A percentile compares a stretch with the other conserved stretches of the same genome.
Conservation (phyloP, 2,888 invertebrate genomes). For the Nezara viridula region DNA sequence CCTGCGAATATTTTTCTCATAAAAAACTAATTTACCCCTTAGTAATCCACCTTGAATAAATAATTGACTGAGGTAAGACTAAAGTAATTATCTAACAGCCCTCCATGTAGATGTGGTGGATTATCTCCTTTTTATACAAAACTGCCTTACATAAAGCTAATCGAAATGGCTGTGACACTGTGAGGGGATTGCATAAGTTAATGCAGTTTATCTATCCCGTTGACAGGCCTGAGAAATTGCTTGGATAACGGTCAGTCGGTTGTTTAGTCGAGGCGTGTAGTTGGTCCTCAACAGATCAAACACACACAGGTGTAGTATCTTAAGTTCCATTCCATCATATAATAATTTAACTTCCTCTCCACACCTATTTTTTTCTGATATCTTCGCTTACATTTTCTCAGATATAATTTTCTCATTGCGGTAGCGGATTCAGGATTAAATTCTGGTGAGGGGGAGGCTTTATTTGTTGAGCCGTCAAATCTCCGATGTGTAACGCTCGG, state of each 20-base stretch:
- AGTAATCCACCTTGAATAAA: not conserved
- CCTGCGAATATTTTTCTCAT: not conserved
- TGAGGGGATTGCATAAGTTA: not conserved
- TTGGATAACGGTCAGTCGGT: not conserved
- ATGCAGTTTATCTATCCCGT: not conserved
- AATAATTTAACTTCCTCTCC: no score
- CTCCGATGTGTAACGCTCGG: no score
- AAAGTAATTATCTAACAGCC: not conserved
- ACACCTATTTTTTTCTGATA: no score
- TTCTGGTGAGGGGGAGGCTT: no score
- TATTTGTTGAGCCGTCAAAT: no score
- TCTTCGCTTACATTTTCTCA: no score
- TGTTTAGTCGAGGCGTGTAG: not conserved
- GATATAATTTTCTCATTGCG: no score
- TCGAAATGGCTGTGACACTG: not conserved
- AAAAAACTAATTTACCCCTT: not conserved
- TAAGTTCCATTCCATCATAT: no score
- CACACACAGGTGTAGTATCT: not conserved
- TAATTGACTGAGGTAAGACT: not conserved
- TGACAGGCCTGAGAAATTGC: not conserved
- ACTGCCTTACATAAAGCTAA: constrained; percentile 5
- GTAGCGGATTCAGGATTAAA: no score
- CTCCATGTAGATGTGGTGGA: not conserved
- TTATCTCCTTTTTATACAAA: not conserved
- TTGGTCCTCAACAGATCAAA: not conserved